These are phyloP conservation scores for Donacobius atricapilla DNA, from an alignment of 2,113 vertebrate species.

Conservation along the genomic window DNA sequence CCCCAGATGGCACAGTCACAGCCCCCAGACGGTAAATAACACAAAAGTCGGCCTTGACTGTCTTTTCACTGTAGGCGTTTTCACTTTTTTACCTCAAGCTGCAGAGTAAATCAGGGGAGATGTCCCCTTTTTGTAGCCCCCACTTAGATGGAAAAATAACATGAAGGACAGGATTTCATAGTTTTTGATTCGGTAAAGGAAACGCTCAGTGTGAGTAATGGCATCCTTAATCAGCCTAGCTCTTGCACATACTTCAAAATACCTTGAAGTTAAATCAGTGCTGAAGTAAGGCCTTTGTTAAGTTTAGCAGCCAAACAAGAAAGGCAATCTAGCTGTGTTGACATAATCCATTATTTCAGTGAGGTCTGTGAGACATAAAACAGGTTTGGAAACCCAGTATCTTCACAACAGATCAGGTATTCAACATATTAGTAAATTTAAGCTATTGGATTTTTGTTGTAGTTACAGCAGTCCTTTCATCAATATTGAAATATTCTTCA, in stretches of 20 bases:
- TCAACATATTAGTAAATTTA: neutral
- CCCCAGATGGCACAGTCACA: too few relatives aligned
- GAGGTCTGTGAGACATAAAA: neutral
- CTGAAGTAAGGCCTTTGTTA: conserved; percentile 34
- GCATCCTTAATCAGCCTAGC: conserved; percentile 15
- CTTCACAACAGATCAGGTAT: neutral
- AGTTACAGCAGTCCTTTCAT: neutral
- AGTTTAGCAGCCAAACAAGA: neutral
- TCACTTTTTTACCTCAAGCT: neutral
- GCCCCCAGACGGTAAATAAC: neutral
- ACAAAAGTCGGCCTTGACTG: accelerated
- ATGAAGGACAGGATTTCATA: neutral
- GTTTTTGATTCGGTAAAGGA: neutral
- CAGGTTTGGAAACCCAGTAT: neutral
- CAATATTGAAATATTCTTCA: neutral
- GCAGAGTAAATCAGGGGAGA: neutral
- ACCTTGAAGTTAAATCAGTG: conserved; percentile 22
- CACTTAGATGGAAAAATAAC: neutral
- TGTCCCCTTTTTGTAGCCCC: neutral
- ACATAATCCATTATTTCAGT: neutral
- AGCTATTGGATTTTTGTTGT: neutral
- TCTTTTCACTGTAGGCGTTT: neutral
- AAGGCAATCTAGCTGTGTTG: neutral
- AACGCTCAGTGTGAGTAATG: neutral
- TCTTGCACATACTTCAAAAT: conserved; percentile 5